Conservation (phyloP, 2,113 vertebrate species). For the Plecturocebus donacophilus region DNA sequence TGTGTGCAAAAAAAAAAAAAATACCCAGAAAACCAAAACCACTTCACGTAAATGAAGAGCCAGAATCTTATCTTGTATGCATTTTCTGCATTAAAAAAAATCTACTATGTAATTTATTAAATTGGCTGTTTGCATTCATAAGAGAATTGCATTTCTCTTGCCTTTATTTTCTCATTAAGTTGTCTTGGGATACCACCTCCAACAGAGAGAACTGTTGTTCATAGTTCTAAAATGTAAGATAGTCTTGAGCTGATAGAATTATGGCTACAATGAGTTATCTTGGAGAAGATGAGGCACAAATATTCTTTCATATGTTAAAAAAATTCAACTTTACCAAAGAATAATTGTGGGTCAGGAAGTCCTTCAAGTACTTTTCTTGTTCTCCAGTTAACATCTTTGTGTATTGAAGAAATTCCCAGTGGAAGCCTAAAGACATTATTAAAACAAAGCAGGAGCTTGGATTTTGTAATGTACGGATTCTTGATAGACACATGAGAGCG, state of each 20-base stretch:
- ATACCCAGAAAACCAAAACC: no score
- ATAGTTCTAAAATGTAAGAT: neutral
- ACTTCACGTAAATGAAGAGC: neutral
- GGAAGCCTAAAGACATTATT: constrained; percentile 63
- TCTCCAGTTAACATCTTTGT: constrained; percentile 54
- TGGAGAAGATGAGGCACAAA: neutral
- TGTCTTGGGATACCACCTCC: neutral
- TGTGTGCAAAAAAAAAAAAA: neutral
- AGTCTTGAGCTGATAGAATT: constrained; percentile 4
- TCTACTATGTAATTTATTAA: constrained; percentile 38
- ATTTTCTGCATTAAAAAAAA: constrained; percentile 49
- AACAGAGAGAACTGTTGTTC: neutral
- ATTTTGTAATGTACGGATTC: constrained; percentile 59
- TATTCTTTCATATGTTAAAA: neutral
- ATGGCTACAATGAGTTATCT: neutral
- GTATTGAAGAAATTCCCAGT: constrained; percentile 55
- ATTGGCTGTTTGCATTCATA: constrained; percentile 44
- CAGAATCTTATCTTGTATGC: constrained; percentile 53
- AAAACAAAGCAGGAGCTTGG: constrained; percentile 62
- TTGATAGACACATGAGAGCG: constrained; percentile 5
- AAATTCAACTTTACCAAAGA: neutral
- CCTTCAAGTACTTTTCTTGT: constrained; percentile 58
- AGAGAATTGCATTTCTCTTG: constrained; percentile 59
- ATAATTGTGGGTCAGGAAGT: constrained; percentile 52
- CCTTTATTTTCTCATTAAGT: constrained; percentile 66